Evolutionary conservation across 2,797 vertebrate species (phyloP), one percentile per base, ranked within the genome.

Genomic region (Leucoraja ocellata): DNA sequence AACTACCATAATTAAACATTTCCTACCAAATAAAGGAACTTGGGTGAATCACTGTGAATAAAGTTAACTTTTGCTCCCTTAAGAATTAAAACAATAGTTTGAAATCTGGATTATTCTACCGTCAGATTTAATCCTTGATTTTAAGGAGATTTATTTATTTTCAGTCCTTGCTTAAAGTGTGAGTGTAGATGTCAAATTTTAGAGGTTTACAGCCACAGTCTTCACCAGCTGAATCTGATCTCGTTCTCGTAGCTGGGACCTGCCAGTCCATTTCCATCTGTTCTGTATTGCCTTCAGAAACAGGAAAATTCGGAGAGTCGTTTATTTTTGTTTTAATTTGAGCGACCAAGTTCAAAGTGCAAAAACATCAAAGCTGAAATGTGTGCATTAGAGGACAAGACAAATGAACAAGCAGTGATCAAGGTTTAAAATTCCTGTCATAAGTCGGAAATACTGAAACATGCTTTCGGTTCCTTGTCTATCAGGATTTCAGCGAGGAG

Each of bases 281-380:
- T 88, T 88, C 4, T 10, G 63, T 88, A 63, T 63, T 36, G 61
- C n/a, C 28, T 68, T 88, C 21, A 36, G 4, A 36, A 88, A 88
- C 84, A 32, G n/a, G 18, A 32, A 65, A 88, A 88, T 88, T 88
- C 7, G 83, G 14, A 8, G 61, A 7, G n/a, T 9, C 84, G 28
- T 88, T 73, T 36, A 32, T 32, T 18, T 65, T 32, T 65, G 25
- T 36, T 18, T 65, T 32, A 63, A 88, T 32, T 83, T 88, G 84
- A 9, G 28, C 32, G 65, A 65, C 84, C 28, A 32, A n/a, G 84
- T 88, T 88, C 84, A 88, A 86, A 88, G 84, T 88, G 61, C 84
- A 61, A n/a, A 46, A 63, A 88, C n/a, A n/a, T 32, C 28, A 65
- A 88, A 65, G 61, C 32, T 65, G 61, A 88, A 88, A 88, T 65